Percentiles rank a stretch among this genome's conserved stretches.
Evolutionary conservation across 2,888 invertebrate genomes (phyloP).

Genomic region (Chorisops tibialis): DNA sequence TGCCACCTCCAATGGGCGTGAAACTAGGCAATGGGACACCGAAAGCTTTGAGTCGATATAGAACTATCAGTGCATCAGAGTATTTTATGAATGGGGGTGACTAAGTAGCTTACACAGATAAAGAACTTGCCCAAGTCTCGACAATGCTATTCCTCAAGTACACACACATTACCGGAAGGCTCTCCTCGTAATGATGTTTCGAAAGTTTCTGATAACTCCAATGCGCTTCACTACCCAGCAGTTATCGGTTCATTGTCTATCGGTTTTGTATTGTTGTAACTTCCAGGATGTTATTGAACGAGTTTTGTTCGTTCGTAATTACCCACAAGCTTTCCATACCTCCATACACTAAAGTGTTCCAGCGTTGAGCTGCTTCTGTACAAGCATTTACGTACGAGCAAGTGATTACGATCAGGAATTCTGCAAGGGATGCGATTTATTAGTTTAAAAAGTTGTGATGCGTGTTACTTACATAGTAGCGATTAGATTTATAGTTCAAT

Average conservation of each 20-base stretch:
- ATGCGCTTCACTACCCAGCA: conserved; percentile 4
- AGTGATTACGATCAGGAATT: too few relatives aligned
- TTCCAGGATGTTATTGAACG: conserved; percentile 3
- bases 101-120: conserved; percentile 9
- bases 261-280: conserved; percentile 12
- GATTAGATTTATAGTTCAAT: too few relatives aligned
- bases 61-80: neutral
- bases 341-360: too few relatives aligned
- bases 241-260: conserved; percentile 12
- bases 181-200: conserved; percentile 15
- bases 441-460: too few relatives aligned
- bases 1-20: too few relatives aligned
- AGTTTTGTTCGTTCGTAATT: conserved; percentile 19
- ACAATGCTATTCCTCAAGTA: conserved; percentile 5
- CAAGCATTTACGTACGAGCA: too few relatives aligned
- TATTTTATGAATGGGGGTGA: neutral
- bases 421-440: too few relatives aligned
- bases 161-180: neutral
- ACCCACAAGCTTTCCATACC: conserved; percentile 17
- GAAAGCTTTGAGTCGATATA: too few relatives aligned
- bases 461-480: too few relatives aligned
- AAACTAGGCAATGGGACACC: too few relatives aligned
- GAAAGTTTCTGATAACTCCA: conserved; percentile 16
- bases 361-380: too few relatives aligned
- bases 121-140: conserved; percentile 13